Evolutionary conservation across 1,140 invertebrate genomes (phyloP).

Genomic region (Zaprionus kolodkinae): DNA sequence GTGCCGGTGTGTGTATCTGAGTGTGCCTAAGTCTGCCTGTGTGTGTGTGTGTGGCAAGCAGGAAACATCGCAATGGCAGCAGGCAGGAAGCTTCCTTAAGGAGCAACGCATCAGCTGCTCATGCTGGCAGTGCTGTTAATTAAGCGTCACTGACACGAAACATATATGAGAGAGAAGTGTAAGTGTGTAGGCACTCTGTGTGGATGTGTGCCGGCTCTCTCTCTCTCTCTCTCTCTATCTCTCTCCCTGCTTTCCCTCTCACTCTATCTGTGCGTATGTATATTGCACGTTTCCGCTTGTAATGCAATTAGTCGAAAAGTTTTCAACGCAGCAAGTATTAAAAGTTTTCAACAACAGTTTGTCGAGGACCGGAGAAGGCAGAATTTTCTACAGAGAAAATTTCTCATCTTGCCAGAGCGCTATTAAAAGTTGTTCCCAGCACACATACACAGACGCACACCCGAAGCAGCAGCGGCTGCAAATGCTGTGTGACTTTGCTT

Average conservation of each 20-base stretch:
- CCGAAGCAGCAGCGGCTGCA: background rate
- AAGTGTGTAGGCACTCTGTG: background rate
- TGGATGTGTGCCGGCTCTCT: background rate
- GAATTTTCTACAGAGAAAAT: conserved; percentile 21
- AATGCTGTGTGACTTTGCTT: conserved; percentile 24
- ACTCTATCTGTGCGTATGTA: conserved; percentile 3
- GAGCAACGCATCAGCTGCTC: conserved; percentile 40
- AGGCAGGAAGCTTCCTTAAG: conserved; percentile 25
- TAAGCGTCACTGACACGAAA: conserved; percentile 72
- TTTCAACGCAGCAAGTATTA: conserved; percentile 60
- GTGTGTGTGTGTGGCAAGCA: conserved; percentile 10
- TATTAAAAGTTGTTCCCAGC: conserved; percentile 37
- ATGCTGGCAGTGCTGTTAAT: conserved; percentile 59
- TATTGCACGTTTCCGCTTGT: conserved; percentile 76
- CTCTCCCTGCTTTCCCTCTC: no score
- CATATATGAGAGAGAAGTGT: conserved; percentile 23
- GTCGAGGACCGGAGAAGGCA: background rate
- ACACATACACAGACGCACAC: conserved; percentile 4
- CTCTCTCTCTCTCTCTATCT: no score
- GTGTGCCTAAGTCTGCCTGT: no score
- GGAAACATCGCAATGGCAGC: conserved; percentile 27
- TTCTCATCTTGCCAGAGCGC: conserved; percentile 33
- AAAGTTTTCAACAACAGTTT: conserved; percentile 65
- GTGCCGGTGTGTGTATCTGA: background rate
- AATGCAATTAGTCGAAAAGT: conserved; percentile 82